Evolutionary conservation across 2,797 vertebrate genomes (phyloP).

Genomic region (Stomatorhinus walkeri): DNA sequence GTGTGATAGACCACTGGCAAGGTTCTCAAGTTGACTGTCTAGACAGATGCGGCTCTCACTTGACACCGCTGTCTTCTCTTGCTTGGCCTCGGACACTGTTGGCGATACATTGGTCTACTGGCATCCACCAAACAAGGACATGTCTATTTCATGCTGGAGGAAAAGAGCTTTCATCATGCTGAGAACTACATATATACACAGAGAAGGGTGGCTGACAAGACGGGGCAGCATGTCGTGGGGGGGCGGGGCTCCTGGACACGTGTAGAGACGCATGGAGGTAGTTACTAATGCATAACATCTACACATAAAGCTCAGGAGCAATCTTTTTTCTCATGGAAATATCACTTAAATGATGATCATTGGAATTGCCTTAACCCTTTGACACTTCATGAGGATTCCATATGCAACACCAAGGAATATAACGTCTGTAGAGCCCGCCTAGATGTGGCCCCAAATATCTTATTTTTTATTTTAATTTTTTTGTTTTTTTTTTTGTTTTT

Average conservation of each 20-base stretch:
- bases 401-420: conserved; percentile 5
- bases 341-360: background rate
- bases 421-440: background rate
- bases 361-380: conserved; percentile 13
- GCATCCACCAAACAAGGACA: conserved; percentile 27
- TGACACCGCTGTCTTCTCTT: background rate
- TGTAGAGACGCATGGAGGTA: background rate
- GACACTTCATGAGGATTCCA: background rate
- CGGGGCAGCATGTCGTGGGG: background rate
- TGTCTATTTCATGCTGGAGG: conserved; percentile 36
- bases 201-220: background rate
- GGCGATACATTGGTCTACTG: background rate
- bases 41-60: background rate
- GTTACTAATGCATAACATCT: conserved; percentile 12
- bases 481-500: background rate
- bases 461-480: background rate
- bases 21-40: conserved; percentile 10
- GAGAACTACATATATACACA: conserved; percentile 20
- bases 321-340: background rate
- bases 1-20: conserved; percentile 16
- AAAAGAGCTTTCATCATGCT: conserved; percentile 40
- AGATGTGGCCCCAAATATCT: background rate
- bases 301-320: conserved; percentile 10
- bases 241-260: background rate
- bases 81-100: background rate